Evolutionary conservation across 2,888 invertebrate genomes (phyloP), one percentile per base, ranked within the genome.

Genomic region (Apodemia mormo): DNA sequence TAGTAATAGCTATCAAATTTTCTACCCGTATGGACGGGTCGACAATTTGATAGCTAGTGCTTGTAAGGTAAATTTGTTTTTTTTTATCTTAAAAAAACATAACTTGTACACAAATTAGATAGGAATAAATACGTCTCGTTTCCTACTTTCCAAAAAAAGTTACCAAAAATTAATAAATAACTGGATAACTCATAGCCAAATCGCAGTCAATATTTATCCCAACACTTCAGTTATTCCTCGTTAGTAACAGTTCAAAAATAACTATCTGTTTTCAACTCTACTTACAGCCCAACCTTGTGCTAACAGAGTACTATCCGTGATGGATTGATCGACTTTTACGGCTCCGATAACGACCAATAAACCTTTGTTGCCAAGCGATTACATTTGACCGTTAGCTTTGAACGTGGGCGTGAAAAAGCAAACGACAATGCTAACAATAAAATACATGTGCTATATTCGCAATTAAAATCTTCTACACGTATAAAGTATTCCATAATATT

Each of bases 241-340:
- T 49, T 49, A 49, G 14, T 0, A 49, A 49, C 49, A 9, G 49
- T 49, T 49, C 2, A 49, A n/a, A 52, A 52, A 6, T n/a, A 52
- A 52, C 52, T 52, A 52, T n/a, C 3, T 49, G 14, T 52, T 52
- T 52, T 52, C n/a, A 52, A 3, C 5, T 52, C 52, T n/a, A 52
- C 14, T 52, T n/a, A n/a, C n/a, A 69, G 52, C 69, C 69, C 37
- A 54, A 65, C 69, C 65, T 64, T 65, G 29, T 37, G 65, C 56
- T 43, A 52, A 69, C 69, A 65, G 8, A 33, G 61, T 14, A 33
- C 52, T 54, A 54, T 54, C 7, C 52, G 66, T 67, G 49, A 67
- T 67, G 49, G 69, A 65, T 69, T 65, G 69, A 65, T 52, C 61
- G 52, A 54, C 29, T 45, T 67, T 67, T 67, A 61, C 33, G 61